Conservation (phyloP, 2,113 vertebrate genomes). For the Uria aalge region DNA sequence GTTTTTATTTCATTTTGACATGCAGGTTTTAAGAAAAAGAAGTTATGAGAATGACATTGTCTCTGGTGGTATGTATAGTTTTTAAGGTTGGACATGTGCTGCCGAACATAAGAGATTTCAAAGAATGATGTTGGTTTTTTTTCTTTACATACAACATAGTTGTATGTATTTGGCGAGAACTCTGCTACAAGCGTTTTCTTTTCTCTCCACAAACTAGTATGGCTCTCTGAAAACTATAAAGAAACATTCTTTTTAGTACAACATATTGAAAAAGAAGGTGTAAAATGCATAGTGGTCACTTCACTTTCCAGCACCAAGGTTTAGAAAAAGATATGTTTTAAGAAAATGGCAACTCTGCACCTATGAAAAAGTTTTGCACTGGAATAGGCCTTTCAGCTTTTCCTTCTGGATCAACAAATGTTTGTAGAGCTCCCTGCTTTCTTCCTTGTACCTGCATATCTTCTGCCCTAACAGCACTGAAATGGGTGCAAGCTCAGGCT, state of each 20-base stretch:
- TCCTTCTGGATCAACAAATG: neutral
- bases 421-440: neutral
- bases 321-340: neutral
- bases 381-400: neutral
- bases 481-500: neutral
- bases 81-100: conserved; percentile 25
- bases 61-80: conserved; percentile 31
- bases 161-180: neutral
- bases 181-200: neutral
- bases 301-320: neutral
- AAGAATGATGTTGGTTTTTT: neutral
- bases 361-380: neutral
- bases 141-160: conserved; percentile 27
- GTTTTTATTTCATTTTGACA: conserved; percentile 29
- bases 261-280: neutral
- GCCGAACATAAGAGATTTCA: conserved; percentile 46
- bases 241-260: neutral
- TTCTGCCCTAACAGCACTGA: neutral
- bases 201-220: neutral
- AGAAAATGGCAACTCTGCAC: neutral
- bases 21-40: conserved; percentile 38
- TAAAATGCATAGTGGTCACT: neutral
- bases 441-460: neutral
- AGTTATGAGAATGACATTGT: conserved; percentile 35
- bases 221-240: neutral